Base-by-base conservation (phyloP, 2,113 vertebrate species). In the Pangasianodon gigas region DNA sequence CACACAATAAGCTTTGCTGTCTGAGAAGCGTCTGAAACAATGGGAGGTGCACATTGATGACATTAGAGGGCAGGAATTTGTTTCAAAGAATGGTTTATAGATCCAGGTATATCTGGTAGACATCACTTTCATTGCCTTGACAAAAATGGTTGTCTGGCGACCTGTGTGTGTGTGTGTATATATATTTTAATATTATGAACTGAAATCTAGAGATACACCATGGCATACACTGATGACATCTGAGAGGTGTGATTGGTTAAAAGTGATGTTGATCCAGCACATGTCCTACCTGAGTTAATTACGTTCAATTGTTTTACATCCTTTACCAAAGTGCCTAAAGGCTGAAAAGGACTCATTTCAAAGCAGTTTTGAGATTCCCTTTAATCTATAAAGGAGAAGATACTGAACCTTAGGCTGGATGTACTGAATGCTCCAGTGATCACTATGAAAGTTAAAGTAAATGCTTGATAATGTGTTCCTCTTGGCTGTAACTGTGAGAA, bases 341-440 rank as follows among this genome's bases (percentile, higher is more conserved):
- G 29, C n/a, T 32, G 13, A 69, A 69, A 4, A 41, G 7, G 16
- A 19, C 9, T 75, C 74, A 21, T 71, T 37, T 37, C 8, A 13
- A 71, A 71, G 32, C 62, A 32, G 69, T 69, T 79, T 85, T 56
- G 54, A 85, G 18, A 77, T 77, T 89, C 16, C 41, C 7, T 85
- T 67, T 77, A 52, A 89, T 84, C 13, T 89, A 32, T 84, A 41
- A 74, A 56, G 18, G 60, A 56, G 62, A 69, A 26, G 74, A 79
- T 48, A 14, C 44, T 48, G 26, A 89, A 7, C 81, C n/a, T 54
- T 41, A 41, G 81, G 81, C 81, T 84, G 81, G 16, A 37, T 13
- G 21, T 60, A 52, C 54, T 51, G 46, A 84, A 60, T 54, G 41
- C 14, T 79, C 60, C 37, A 26, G 82, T 29, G 29, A 87, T 62